Base-by-base conservation (phyloP, 2,113 vertebrate genomes). In the Oreocharis arfaki region DNA sequence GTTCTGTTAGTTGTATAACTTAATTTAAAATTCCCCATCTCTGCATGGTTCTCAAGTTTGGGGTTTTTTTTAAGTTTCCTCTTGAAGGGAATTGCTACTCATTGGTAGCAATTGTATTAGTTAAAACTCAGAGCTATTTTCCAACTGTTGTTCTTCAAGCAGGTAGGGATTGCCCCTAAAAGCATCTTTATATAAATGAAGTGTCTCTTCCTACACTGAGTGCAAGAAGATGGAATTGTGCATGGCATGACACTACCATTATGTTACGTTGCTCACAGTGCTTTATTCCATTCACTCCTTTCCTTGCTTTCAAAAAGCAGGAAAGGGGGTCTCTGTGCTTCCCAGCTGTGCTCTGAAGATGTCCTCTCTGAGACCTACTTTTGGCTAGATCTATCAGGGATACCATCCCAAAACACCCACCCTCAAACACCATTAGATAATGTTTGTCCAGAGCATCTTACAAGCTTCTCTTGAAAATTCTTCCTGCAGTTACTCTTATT, bases 1-100 rank as follows among this genome's bases (percentile, higher is more conserved):
- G 56, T 87, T 95, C 84, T 91, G 39, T 46, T 81, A 68, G 35
- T 41, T 89, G 86, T 84, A 49, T 87, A 84, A 92, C 44, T 87
- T 81, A 84, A 92, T 94, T 92, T 79, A 92, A 82, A 86, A 79
- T 92, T 68, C 86, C 7, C 32, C 53, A 75, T 91, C 56, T 81
- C 87, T 83, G 64, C 91, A 76, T 52, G 53, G 37, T 75, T 84
- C 52, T 91, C 41, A 52, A 49, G 71, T 95, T 71, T 22, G 46
- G 53, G 22, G 5, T 26, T 79, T 90, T 90, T 90, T 60, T 49
- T 35, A 3, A 79, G 39, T 85, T 88, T 92, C 32, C 26, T 71
- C 64, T 56, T 74, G 55, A 89, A 90, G 17, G 16, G 17, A 90
- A 79, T 56, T 90, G 64, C 28, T 47, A 49, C 30, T 73, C 39